Evolutionary conservation across 2,888 invertebrate species (phyloP).

Genomic region (Sipunculus nudus): DNA sequence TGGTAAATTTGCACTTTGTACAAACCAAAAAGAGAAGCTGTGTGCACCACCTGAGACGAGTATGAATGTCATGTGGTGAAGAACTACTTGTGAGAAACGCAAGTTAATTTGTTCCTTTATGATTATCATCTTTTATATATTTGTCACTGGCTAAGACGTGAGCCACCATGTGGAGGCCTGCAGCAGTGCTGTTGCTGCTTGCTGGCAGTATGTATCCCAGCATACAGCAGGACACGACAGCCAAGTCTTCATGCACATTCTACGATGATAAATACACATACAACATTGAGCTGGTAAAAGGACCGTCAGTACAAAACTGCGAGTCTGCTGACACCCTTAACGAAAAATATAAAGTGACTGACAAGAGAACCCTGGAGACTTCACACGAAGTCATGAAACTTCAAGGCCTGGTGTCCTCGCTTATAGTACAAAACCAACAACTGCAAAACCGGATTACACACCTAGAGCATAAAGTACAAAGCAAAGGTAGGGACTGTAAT

Average conservation of each 20-base stretch:
- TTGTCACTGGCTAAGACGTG: too few species aligned
- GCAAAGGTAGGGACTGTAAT: too few species aligned
- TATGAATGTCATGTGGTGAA: too few species aligned
- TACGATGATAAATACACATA: not conserved
- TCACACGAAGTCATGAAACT: slow-evolving; percentile 3
- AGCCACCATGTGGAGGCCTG: too few species aligned
- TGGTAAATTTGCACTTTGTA: too few species aligned
- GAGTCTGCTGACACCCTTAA: not conserved
- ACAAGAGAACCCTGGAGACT: not conserved
- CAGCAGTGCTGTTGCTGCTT: too few species aligned
- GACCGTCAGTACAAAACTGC: not conserved
- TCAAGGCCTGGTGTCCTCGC: not conserved
- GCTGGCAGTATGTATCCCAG: too few species aligned
- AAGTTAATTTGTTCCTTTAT: too few species aligned
- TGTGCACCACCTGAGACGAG: too few species aligned
- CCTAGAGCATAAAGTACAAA: not conserved
- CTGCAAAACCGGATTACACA: not conserved
- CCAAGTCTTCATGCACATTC: not conserved
- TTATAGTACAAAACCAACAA: not conserved
- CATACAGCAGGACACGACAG: not conserved
- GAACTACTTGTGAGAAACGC: too few species aligned
- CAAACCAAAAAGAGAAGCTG: too few species aligned
- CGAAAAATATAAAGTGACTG: not conserved
- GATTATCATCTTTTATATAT: too few species aligned
- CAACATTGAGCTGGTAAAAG: not conserved